phyloP scores from a whole-genome alignment of 1,140 invertebrate species.

The Berghia stephanieae region DNA sequence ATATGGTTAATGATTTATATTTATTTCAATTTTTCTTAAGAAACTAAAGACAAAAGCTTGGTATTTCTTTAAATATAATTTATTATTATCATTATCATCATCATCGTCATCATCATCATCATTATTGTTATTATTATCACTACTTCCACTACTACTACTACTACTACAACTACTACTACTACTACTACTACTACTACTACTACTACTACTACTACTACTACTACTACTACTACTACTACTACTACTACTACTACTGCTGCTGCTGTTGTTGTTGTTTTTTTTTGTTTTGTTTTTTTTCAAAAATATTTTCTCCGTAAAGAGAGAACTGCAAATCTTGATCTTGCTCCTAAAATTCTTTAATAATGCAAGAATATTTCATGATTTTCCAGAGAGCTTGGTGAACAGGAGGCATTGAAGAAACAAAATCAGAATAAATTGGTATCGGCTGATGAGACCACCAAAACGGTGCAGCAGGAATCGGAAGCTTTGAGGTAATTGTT shows the following conservation, averaged over 20 bases:
- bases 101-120: too few species aligned
- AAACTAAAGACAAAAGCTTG: too few species aligned
- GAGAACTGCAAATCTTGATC: too few species aligned
- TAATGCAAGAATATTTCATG: neutral
- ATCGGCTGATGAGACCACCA: slow-evolving; percentile 45
- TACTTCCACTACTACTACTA: too few species aligned
- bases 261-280: neutral
- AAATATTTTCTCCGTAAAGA: too few species aligned
- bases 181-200: slow-evolving; percentile 21
- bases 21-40: too few species aligned
- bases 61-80: too few species aligned
- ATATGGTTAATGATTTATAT: too few species aligned
- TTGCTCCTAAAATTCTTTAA: neutral
- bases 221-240: slow-evolving; percentile 10
- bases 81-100: too few species aligned
- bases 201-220: slow-evolving; percentile 10
- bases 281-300: too few species aligned
- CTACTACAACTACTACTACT: too few species aligned
- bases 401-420: slow-evolving; percentile 83
- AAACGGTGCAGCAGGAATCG: slow-evolving; percentile 45
- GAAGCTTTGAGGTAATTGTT: slow-evolving; percentile 39
- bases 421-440: slow-evolving; percentile 76
- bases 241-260: slow-evolving; percentile 2
- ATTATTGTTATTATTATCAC: too few species aligned
- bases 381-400: slow-evolving; percentile 76